phyloP scores from a whole-genome alignment of 1,140 invertebrate species.

The Drosophila ohnishii region DNA sequence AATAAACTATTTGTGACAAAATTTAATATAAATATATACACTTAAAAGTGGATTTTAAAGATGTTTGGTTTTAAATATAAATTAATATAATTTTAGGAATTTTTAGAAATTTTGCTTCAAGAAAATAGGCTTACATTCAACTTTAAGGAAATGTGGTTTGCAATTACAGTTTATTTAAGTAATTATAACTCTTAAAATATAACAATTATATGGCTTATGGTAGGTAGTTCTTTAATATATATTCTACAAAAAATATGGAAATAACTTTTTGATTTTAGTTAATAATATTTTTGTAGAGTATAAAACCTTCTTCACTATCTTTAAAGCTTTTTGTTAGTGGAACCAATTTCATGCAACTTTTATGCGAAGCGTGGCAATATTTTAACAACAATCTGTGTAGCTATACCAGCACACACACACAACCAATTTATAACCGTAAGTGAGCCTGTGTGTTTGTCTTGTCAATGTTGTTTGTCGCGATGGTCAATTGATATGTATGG shows the following conservation, averaged over 20 bases:
- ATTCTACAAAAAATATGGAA: too few species aligned
- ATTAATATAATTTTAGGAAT: too few species aligned
- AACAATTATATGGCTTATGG: too few species aligned
- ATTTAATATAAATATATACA: background rate
- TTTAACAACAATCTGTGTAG: slow-evolving; percentile 63
- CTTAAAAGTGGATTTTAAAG: background rate
- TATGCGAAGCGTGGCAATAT: slow-evolving; percentile 72
- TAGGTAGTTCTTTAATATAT: too few species aligned
- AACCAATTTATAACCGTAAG: slow-evolving; percentile 1
- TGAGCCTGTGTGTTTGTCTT: slow-evolving; percentile 31
- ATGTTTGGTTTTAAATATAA: too few species aligned
- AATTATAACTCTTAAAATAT: too few species aligned
- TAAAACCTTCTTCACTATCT: background rate
- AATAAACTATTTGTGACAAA: background rate
- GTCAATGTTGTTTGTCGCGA: slow-evolving; percentile 60
- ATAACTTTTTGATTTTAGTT: background rate
- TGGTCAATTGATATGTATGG: slow-evolving; percentile 77
- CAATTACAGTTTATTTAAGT: too few species aligned
- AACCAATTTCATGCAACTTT: slow-evolving; percentile 64
- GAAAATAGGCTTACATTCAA: too few species aligned
- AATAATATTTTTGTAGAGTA: slow-evolving; percentile 12
- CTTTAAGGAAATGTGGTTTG: too few species aligned
- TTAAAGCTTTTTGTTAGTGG: background rate
- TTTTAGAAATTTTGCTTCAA: too few species aligned
- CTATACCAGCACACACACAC: slow-evolving; percentile 11